Evolutionary conservation across 2,888 invertebrate genomes (phyloP).

Genomic region (Chrysolina americana): DNA sequence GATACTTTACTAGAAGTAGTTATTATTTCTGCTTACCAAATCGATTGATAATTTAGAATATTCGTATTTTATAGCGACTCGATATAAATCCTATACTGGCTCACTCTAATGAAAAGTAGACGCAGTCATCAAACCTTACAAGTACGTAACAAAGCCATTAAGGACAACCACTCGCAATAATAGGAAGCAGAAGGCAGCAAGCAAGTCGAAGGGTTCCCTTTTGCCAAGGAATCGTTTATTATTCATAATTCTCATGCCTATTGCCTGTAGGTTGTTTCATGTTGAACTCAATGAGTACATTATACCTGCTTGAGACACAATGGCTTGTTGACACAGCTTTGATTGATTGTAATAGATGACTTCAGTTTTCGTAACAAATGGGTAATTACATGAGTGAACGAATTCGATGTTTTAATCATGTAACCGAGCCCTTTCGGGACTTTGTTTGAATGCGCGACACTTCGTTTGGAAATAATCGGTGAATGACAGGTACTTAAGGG

Average conservation of each 20-base stretch:
- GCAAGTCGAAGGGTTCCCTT: conserved; percentile 12
- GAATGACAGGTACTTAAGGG: conserved; percentile 59
- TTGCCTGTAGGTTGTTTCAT: conserved; percentile 37
- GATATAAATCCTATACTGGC: no score
- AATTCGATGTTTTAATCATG: conserved; percentile 54
- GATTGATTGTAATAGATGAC: conserved; percentile 61
- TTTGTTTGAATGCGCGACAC: conserved; percentile 54
- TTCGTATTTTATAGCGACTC: no score
- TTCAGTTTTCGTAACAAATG: conserved; percentile 55
- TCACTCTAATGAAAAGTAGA: neutral
- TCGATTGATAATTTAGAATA: no score
- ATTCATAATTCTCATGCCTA: conserved; percentile 49
- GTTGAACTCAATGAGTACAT: conserved; percentile 48
- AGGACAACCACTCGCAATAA: conserved; percentile 7
- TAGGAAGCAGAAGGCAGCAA: conserved; percentile 26
- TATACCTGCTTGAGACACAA: conserved; percentile 60
- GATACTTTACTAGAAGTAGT: no score
- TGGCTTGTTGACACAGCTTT: conserved; percentile 57
- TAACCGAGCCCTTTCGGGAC: conserved; percentile 53
- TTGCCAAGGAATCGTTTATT: conserved; percentile 45
- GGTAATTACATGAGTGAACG: conserved; percentile 60
- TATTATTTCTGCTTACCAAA: no score
- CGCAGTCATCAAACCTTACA: neutral
- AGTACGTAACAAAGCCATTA: neutral
- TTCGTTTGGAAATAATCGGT: conserved; percentile 55